Evolutionary conservation across 1,140 invertebrate genomes (phyloP), one percentile per base, ranked within the genome.

Genomic region (Oryctes rhinoceros): DNA sequence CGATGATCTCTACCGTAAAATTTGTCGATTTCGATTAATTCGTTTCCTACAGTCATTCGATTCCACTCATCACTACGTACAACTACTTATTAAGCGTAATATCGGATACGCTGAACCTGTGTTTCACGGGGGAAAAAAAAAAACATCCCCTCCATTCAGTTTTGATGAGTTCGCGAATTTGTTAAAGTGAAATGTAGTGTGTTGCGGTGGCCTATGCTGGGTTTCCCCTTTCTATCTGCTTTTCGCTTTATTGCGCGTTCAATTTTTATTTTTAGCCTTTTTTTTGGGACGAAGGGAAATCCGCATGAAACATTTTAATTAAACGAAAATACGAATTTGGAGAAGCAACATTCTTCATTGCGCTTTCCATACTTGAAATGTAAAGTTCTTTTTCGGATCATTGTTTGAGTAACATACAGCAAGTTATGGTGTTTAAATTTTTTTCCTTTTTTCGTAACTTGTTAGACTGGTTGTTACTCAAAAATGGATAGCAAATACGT

Each of bases 121-220:
- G 49, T 53, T 53, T 11, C 49, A 53, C n/a, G 24, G 24, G 24
- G n/a, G n/a, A 49, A 49, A 49, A 10, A 53, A 53, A 53, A 48
- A 48, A 53, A 53, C 5, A 10, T 53, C 49, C 49, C 11, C n/a
- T 53, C 49, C 24, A 30, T 30, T 30, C 24, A 2, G 24, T 30
- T 30, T 30, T 30, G 24, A 53, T 53, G 49, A 53, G 49, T 53
- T 53, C 7, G n/a, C 49, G 49, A 53, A 53, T 53, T 53, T 53
- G 49, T 53, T 53, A 53, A 53, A 53, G 49, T 53, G 11, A n/a
- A n/a, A 53, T 53, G 49, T n/a, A 53, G 49, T n/a, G 49, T 53
- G 47, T 48, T 48, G 47, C 13, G 47, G 9, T 9, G 13, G 47
- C 47, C 24, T 30, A 30, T 30, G 24, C 24, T 30, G 24, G 24